A percentile compares a stretch with the other conserved stretches of the same genome.
phyloP scores from a whole-genome alignment of 2,888 invertebrate species.

The Coronaproctus castanopsis region DNA sequence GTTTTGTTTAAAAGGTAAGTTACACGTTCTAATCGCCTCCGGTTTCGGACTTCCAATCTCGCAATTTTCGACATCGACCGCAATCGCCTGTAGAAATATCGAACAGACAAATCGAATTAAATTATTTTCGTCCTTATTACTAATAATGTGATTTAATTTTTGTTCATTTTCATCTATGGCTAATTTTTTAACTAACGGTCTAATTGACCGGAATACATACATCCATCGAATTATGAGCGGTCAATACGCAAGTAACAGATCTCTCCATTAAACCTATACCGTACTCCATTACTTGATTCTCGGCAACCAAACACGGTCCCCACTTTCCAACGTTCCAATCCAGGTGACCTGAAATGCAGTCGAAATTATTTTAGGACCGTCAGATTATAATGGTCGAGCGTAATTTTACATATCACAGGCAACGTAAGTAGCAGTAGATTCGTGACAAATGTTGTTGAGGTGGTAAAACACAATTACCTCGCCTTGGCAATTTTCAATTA shows the following conservation, averaged over 20 bases:
- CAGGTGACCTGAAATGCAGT: conserved; percentile 22
- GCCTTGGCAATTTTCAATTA: no score
- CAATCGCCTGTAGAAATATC: conserved; percentile 19
- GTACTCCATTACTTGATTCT: conserved; percentile 16
- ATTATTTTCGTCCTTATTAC: background rate
- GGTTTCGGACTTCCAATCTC: conserved; percentile 22
- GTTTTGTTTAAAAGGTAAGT: conserved; percentile 24
- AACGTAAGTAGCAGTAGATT: no score
- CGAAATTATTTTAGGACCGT: no score
- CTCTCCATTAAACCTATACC: conserved; percentile 22
- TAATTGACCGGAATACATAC: no score
- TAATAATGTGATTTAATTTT: background rate
- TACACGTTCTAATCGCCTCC: conserved; percentile 22
- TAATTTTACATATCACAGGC: no score
- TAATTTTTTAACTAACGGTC: background rate
- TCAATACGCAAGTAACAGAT: conserved; percentile 23
- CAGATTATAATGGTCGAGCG: no score
- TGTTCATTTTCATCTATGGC: background rate
- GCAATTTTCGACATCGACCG: conserved; percentile 24
- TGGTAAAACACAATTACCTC: no score
- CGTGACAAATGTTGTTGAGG: no score
- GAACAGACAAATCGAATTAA: background rate
- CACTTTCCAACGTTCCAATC: conserved; percentile 24
- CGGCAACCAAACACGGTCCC: conserved; percentile 22
- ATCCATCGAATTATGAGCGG: conserved; percentile 22